Evolutionary conservation across 2,888 invertebrate genomes (phyloP).

Genomic region (Rhingia campestris): DNA sequence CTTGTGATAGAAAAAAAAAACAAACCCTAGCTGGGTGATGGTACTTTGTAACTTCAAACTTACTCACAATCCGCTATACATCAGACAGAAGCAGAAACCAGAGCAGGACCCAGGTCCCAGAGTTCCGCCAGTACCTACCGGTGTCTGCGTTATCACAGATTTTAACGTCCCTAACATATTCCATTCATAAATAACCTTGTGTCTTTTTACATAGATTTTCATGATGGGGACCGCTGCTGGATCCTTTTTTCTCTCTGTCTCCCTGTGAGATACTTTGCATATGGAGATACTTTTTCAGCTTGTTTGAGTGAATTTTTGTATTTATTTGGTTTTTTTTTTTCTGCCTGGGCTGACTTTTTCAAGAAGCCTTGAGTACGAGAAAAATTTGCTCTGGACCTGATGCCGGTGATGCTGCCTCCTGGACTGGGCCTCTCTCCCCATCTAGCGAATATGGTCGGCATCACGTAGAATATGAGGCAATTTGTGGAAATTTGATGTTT

Average conservation of each 20-base stretch:
- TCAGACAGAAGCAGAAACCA: constrained; percentile 15
- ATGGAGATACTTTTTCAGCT: constrained; percentile 57
- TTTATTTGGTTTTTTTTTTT: constrained; percentile 1
- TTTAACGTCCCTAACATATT: constrained; percentile 69
- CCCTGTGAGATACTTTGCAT: constrained; percentile 57
- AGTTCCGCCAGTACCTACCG: background rate
- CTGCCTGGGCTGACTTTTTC: background rate
- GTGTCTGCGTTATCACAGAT: constrained; percentile 71
- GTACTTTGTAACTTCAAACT: constrained; percentile 66
- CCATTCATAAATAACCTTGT: constrained; percentile 67
- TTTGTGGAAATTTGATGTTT: constrained; percentile 83
- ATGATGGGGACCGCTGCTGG: background rate
- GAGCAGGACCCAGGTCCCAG: constrained; percentile 4
- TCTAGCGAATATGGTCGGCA: constrained; percentile 60
- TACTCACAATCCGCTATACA: constrained; percentile 61
- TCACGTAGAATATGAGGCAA: constrained; percentile 82
- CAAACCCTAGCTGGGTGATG: background rate
- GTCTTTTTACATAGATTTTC: constrained; percentile 35
- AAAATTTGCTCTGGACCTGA: constrained; percentile 22
- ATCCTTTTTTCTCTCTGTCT: constrained; percentile 34
- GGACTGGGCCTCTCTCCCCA: background rate
- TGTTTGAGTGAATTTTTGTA: background rate
- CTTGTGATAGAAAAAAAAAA: constrained; percentile 31
- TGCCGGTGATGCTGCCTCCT: background rate
- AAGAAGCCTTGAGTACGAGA: background rate